A percentile compares a stretch with the other conserved stretches of the same genome.
Conservation (phyloP, 2,888 invertebrate species). For the Ophonus ardosiacus region DNA sequence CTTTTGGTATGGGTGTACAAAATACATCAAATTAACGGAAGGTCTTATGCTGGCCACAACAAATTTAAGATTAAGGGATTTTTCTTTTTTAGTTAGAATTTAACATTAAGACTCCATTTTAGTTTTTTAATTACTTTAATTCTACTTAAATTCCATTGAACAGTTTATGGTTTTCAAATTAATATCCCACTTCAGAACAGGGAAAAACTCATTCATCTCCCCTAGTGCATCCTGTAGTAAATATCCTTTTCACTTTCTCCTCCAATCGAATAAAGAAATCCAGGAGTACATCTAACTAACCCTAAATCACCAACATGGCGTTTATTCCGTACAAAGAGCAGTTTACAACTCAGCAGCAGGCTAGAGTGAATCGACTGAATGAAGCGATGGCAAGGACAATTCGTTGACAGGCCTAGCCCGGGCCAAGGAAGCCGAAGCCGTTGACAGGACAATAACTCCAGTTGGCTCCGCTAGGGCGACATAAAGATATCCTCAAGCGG, state of each 20-base stretch:
- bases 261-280: slow-evolving; percentile 33
- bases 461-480: slow-evolving; percentile 20
- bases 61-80: no score
- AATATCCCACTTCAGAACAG: neutral
- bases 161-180: neutral
- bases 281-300: slow-evolving; percentile 39
- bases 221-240: neutral
- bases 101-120: no score
- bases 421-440: slow-evolving; percentile 42
- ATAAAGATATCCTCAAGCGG: slow-evolving; percentile 49
- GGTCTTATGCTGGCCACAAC: no score
- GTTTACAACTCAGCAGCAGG: slow-evolving; percentile 26
- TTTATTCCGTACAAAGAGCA: slow-evolving; percentile 41
- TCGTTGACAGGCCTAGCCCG: slow-evolving; percentile 31
- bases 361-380: slow-evolving; percentile 36
- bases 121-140: no score
- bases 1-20: no score
- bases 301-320: slow-evolving; percentile 27
- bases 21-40: no score
- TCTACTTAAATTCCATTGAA: no score
- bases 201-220: neutral
- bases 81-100: no score
- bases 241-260: slow-evolving; percentile 27
- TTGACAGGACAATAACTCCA: slow-evolving; percentile 58
- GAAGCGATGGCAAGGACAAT: slow-evolving; percentile 45